phyloP scores from a whole-genome alignment of 2,113 vertebrate genomes.

The Jacana jacana region DNA sequence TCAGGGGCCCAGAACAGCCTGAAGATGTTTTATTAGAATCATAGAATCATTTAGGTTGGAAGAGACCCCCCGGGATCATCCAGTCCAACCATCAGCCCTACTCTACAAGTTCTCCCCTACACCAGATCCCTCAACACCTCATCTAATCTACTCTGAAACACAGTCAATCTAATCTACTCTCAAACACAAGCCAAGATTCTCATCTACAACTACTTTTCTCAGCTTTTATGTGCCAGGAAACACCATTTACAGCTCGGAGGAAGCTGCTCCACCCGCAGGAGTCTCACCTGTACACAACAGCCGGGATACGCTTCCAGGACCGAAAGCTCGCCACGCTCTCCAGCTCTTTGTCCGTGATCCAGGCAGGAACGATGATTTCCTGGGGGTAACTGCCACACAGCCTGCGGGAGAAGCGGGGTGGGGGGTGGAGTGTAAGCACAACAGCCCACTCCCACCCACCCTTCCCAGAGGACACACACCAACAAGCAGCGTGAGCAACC shows the following conservation, averaged over 20 bases:
- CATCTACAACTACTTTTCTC: neutral
- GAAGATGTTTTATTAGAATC: neutral
- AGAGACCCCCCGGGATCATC: no score
- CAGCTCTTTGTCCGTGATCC: slow-evolving; percentile 96
- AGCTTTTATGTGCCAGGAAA: neutral
- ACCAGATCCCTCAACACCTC: no score
- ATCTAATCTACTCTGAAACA: no score
- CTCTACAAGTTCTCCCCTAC: no score
- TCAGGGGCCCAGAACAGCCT: neutral
- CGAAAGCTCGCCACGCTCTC: slow-evolving; percentile 95
- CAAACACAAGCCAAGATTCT: neutral
- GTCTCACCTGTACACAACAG: slow-evolving; percentile 92
- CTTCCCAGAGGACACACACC: neutral
- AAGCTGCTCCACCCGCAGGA: neutral
- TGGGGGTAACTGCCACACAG: slow-evolving; percentile 96
- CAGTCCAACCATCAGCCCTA: no score
- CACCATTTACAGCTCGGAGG: rapidly evolving
- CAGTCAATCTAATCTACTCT: no score
- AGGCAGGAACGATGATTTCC: slow-evolving; percentile 93
- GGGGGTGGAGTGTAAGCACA: neutral
- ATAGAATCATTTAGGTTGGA: no score
- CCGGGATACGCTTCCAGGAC: slow-evolving; percentile 97
- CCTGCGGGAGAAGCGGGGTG: slow-evolving; percentile 59
- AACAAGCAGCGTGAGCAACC: neutral
- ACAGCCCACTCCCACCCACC: neutral